phyloP scores from a whole-genome alignment of 2,888 invertebrate species.

The Drosophila sordidula region DNA sequence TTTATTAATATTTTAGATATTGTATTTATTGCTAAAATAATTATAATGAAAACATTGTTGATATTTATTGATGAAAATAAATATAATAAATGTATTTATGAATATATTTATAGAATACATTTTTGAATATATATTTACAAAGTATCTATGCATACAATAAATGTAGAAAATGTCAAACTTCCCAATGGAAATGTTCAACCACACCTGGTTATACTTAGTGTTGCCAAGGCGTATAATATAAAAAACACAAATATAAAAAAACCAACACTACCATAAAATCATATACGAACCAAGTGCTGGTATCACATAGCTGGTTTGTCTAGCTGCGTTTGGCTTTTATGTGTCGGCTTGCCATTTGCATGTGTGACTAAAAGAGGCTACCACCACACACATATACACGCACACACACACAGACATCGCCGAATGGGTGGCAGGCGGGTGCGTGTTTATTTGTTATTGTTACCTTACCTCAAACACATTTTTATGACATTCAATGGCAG shows the following conservation, averaged over 20 bases:
- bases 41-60: too few relatives aligned
- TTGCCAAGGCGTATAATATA: constrained; percentile 1
- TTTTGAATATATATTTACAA: too few relatives aligned
- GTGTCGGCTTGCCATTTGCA: constrained; percentile 42
- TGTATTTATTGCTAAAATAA: too few relatives aligned
- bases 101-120: too few relatives aligned
- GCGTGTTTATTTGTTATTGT: constrained; percentile 77
- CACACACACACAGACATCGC: not conserved
- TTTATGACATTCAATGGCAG: constrained; percentile 77
- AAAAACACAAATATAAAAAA: not conserved
- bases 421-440: constrained; percentile 7
- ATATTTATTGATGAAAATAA: too few relatives aligned
- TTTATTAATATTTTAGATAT: too few relatives aligned
- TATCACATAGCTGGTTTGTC: constrained; percentile 36
- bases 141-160: too few relatives aligned
- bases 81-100: too few relatives aligned
- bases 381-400: constrained; percentile 21
- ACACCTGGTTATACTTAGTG: constrained; percentile 1
- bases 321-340: constrained; percentile 19
- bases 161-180: not conserved
- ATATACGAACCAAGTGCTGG: constrained; percentile 16
- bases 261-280: constrained; percentile 8
- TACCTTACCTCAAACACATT: constrained; percentile 77
- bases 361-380: constrained; percentile 35
- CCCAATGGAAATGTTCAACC: not conserved